Evolutionary conservation across 2,888 invertebrate genomes (phyloP), one percentile per base, ranked within the genome.

Genomic region (Calephelis perditalis): DNA sequence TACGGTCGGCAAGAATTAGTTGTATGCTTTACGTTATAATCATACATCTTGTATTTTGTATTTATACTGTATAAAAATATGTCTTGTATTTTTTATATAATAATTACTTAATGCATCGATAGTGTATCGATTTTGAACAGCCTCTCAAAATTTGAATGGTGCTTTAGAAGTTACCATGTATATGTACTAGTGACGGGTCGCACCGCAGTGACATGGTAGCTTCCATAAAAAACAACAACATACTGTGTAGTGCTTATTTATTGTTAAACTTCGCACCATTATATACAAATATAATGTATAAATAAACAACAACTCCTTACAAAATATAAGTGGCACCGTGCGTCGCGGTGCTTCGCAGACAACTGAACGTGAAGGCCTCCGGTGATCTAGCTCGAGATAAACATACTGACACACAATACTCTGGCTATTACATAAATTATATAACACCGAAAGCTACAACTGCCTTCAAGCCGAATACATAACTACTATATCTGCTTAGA

Each of bases 251-350:
- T 86, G 86, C 87, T 82, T 82, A 81, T 80, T 87, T 86, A 60
- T 46, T 86, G 84, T 85, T 85, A 81, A 83, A 82, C 71, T 76
- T 86, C 85, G 87, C 87, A 86, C 87, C 82, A 75, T 86, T 86
- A 87, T 86, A 85, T 88, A 88, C 84, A 88, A 86, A 88, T 87
- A 87, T 78, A 81, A 85, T 85, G 86, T 87, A 87, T 88, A 87
- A 86, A 87, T 86, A 87, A 86, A 86, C 86, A 88, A 88, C 87
- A 86, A 86, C 75, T 83, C 81, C 82, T 86, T 88, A 86, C 78
- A 88, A 87, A 88, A 88, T 86, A 86, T 82, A 84, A 86, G 70
- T 65, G 67, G 65, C 69, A 63, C 68, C 67, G 68, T 62, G 67
- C 64, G 65, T 59, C 65, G 36, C 55, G 15, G 58, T 49, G 59